Conservation (phyloP, 1,140 invertebrate species). For the Hyphantria cunea region DNA sequence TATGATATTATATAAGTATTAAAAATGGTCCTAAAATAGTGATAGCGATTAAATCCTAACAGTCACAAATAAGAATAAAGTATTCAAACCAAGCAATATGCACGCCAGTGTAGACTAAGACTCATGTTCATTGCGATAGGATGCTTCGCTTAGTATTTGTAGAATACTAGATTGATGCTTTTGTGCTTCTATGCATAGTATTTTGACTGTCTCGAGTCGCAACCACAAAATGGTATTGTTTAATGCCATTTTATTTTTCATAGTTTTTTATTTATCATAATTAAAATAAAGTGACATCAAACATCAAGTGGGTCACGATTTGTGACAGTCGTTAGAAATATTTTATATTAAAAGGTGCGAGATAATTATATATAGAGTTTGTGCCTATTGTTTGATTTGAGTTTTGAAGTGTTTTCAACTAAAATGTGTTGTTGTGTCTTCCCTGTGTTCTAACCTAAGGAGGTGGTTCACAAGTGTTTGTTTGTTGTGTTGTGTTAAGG, state of each 20-base stretch:
- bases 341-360: conserved; percentile 15
- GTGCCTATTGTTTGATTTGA: conserved; percentile 63
- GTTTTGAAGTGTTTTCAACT: conserved; percentile 46
- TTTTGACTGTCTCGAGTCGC: not conserved
- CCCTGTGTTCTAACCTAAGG: not conserved
- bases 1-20: too few relatives aligned
- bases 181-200: conserved; percentile 40
- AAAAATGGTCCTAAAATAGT: too few relatives aligned
- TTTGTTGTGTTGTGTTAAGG: not conserved
- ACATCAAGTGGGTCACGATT: too few relatives aligned
- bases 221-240: too few relatives aligned
- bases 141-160: conserved; percentile 30
- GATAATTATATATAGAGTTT: conserved; percentile 19
- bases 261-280: too few relatives aligned
- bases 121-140: conserved; percentile 10
- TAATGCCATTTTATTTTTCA: too few relatives aligned
- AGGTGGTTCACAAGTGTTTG: not conserved
- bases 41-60: too few relatives aligned
- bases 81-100: conserved; percentile 64
- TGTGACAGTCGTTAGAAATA: conserved; percentile 1
- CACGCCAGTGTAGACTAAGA: conserved; percentile 43
- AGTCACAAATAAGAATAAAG: conserved; percentile 2
- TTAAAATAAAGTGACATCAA: too few relatives aligned
- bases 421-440: conserved; percentile 33
- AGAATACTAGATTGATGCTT: conserved; percentile 36